phyloP scores from a whole-genome alignment of 2,888 invertebrate species.

The Ecdyonurus torrentis region DNA sequence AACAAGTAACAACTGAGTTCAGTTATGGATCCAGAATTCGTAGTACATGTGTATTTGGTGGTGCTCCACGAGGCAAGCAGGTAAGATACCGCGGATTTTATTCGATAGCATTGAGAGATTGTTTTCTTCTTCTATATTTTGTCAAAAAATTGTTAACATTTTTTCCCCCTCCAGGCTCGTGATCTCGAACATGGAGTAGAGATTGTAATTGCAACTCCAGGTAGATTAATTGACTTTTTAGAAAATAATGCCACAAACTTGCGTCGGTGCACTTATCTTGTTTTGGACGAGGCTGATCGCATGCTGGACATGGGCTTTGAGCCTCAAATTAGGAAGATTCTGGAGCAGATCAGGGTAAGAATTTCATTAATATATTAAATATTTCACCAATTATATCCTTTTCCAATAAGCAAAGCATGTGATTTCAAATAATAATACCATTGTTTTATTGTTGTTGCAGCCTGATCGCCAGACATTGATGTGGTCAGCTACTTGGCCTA shows the following conservation, averaged over 20 bases:
- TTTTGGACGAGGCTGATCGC: conserved; percentile 88
- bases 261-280: conserved; percentile 76
- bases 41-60: conserved; percentile 94
- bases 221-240: conserved; percentile 82
- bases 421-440: too few relatives aligned
- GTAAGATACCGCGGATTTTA: too few relatives aligned
- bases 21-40: conserved; percentile 50
- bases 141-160: too few relatives aligned
- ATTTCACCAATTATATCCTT: too few relatives aligned
- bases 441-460: conserved; percentile 21
- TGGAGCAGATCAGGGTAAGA: conserved; percentile 66
- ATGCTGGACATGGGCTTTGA: conserved; percentile 99
- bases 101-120: too few relatives aligned
- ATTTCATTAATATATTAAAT: too few relatives aligned
- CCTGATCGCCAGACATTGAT: conserved; percentile 92
- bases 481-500: conserved; percentile 99
- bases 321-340: conserved; percentile 88
- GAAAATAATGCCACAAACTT: conserved; percentile 76
- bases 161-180: conserved; percentile 68
- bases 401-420: too few relatives aligned
- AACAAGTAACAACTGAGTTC: conserved; percentile 76
- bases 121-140: too few relatives aligned
- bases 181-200: conserved; percentile 83
- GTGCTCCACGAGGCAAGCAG: conserved; percentile 94
- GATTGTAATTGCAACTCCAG: conserved; percentile 90